Base-by-base conservation (phyloP, 2,797 vertebrate genomes). In the Cacajao melanocephalus region DNA sequence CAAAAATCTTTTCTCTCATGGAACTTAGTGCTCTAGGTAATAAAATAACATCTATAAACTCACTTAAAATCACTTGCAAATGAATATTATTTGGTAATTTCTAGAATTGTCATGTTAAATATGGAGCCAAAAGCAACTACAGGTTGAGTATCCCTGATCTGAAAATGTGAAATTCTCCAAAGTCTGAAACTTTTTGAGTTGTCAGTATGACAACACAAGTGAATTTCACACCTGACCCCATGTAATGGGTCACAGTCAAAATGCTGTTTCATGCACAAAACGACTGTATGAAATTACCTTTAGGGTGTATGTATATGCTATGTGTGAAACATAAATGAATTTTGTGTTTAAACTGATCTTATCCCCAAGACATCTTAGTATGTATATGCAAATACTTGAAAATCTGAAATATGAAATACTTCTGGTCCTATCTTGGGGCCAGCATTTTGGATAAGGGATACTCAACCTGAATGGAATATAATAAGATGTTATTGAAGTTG, bases 61-160 rank as follows among this genome's bases (percentile, higher is more conserved):
- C 44, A 79, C 26, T 57, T 70, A 83, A 61, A 55, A 67, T 93
- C 28, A 79, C 39, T 94, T 84, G 61, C 78, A 84, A 87, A 70
- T 96, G 70, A 91, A 94, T 75, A 28, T 72, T 78, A 28, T 55
- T 72, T 94, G 61, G 4, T 90, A 75, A 36, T 89, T 94, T 80
- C 39, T 88, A 67, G 39, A 88, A 28, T 92, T 97, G 20, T 50
- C 20, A 30, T 83, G 22, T 85, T 88, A 78, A 92, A 92, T 92
- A 8, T 55, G 64, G 12, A 97, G 28, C 22, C 24, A 79, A 30
- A 94, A 73, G 22, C 30, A 61, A 61, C 30, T 22, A 33, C 5
- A 48, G 17, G 10, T 79, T 79, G 76, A 50, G 46, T 50, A 50
- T 50, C 76, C 46, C 46, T 28, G 50, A n/a, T 79, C 33, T 30